These are phyloP conservation scores for Tringa solitaria DNA, from an alignment of 2,113 vertebrate species.

Conservation along the genomic window DNA sequence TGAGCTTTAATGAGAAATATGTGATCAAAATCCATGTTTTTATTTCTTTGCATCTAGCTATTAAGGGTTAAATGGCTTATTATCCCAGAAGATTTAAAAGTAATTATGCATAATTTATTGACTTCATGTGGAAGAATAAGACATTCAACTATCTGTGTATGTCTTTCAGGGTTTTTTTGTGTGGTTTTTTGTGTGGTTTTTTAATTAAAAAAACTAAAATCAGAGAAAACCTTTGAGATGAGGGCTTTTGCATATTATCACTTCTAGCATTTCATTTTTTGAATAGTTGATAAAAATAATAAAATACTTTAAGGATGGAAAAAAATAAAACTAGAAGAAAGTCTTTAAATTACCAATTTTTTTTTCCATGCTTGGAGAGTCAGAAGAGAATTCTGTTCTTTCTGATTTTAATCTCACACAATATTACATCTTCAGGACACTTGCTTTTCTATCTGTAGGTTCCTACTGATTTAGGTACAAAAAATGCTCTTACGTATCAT, in stretches of 20 bases:
- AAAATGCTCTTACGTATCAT: background rate
- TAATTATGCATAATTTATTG: background rate
- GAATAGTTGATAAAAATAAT: background rate
- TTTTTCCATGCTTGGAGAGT: background rate
- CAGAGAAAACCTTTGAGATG: background rate
- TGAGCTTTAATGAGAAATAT: conserved; percentile 8
- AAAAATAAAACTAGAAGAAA: background rate
- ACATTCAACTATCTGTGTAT: background rate
- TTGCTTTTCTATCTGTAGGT: background rate
- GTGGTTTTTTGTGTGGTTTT: background rate
- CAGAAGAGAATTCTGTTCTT: background rate
- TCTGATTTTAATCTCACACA: background rate
- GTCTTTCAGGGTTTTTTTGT: background rate
- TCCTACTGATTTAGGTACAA: background rate
- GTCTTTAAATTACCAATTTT: background rate
- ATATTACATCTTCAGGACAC: background rate
- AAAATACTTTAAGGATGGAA: background rate
- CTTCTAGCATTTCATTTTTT: background rate
- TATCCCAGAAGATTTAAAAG: background rate
- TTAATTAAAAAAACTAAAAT: background rate
- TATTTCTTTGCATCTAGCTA: conserved; percentile 3
- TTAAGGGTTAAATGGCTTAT: conserved; percentile 10
- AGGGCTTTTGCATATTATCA: background rate
- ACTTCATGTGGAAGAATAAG: background rate
- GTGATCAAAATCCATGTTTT: background rate